phyloP scores from a whole-genome alignment of 1,140 invertebrate genomes.

The Globodera ellingtonae region DNA sequence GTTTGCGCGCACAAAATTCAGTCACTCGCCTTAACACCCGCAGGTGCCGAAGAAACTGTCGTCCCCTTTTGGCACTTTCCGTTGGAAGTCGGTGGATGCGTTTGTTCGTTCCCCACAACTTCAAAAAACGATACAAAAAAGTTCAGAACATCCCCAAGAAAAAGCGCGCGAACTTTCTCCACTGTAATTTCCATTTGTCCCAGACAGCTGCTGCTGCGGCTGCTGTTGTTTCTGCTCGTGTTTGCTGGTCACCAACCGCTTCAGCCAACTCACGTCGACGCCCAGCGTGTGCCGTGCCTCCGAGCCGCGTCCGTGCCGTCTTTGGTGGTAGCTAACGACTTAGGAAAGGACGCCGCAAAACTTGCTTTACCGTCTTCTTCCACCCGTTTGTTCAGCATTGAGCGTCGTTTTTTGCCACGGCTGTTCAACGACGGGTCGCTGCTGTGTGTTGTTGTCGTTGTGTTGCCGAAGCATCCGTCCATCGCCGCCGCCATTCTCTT shows the following conservation, averaged over 20 bases:
- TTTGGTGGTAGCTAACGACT: constrained; percentile 7
- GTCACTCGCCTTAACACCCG: background rate
- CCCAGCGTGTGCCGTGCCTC: constrained; percentile 55
- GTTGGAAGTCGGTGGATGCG: background rate
- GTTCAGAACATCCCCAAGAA: no score
- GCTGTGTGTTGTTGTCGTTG: constrained; percentile 3
- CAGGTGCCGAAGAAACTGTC: background rate
- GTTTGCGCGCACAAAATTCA: background rate
- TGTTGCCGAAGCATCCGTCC: background rate
- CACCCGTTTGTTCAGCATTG: background rate
- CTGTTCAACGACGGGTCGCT: background rate
- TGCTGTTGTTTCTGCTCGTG: constrained; percentile 22
- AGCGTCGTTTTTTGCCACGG: background rate
- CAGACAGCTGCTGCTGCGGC: background rate
- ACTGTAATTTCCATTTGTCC: background rate
- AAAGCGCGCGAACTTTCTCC: background rate
- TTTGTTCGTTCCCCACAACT: background rate
- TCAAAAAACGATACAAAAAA: no score
- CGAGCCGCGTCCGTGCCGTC: constrained; percentile 42
- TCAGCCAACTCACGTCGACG: constrained; percentile 61
- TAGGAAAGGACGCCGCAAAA: background rate
- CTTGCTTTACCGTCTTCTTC: background rate
- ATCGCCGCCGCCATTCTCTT: constrained; percentile 17
- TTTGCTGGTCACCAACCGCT: constrained; percentile 49
- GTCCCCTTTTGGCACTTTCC: background rate